phyloP scores from a whole-genome alignment of 2,113 vertebrate genomes.

The Entomyzon cyanotis region DNA sequence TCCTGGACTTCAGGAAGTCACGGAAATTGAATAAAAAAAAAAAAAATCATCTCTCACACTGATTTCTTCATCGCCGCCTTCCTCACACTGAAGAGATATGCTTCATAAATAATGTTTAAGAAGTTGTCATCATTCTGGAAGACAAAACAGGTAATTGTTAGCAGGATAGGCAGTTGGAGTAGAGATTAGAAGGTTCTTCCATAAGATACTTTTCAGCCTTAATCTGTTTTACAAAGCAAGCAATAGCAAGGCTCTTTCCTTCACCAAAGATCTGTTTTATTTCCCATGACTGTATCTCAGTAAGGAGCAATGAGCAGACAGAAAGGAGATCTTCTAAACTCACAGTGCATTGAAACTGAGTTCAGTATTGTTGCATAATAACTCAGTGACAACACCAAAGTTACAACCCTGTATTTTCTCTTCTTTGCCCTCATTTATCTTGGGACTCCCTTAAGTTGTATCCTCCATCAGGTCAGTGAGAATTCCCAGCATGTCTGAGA shows the following conservation, averaged over 20 bases:
- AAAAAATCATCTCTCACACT: conserved; percentile 17
- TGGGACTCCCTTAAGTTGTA: background rate
- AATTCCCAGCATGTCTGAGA: background rate
- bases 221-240: background rate
- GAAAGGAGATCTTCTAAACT: background rate
- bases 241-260: background rate
- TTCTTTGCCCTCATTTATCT: background rate
- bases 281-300: background rate
- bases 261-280: background rate
- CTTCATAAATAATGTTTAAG: conserved; percentile 90
- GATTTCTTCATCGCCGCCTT: conserved; percentile 65
- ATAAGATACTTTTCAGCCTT: background rate
- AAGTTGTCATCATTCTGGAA: conserved; percentile 92
- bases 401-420: background rate
- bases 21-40: background rate
- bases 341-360: background rate
- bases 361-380: background rate
- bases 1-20: background rate
- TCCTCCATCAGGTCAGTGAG: background rate
- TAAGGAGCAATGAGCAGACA: background rate
- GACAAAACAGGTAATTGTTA: conserved; percentile 43
- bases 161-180: background rate
- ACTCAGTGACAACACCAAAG: background rate
- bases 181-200: background rate
- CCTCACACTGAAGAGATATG: conserved; percentile 81